Percentiles rank a stretch among this genome's conserved stretches.
Evolutionary conservation across 2,113 vertebrate genomes (phyloP).

Genomic region (Heterochromis multidens): DNA sequence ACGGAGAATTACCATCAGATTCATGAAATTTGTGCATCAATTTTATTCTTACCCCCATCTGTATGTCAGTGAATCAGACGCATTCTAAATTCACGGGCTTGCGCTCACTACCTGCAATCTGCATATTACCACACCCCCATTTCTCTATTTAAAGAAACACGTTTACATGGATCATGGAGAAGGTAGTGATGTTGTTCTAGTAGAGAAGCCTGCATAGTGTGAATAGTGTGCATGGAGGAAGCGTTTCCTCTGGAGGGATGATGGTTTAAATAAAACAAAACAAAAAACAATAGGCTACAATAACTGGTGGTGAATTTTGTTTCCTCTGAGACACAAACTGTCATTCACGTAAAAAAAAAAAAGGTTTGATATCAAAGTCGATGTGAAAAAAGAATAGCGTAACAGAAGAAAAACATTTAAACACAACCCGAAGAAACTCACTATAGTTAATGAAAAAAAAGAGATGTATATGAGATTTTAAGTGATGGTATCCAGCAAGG

Average conservation of each 20-base stretch:
- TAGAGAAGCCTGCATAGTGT: no score
- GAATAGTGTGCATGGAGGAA: no score
- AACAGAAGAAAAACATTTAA: not conserved
- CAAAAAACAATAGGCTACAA: no score
- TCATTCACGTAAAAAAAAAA: no score
- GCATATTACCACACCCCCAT: not conserved
- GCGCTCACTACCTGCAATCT: not conserved
- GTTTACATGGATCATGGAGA: no score
- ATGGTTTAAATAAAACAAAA: no score
- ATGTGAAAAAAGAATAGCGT: accelerated
- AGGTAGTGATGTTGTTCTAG: not conserved
- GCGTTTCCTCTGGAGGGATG: no score
- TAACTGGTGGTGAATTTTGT: no score
- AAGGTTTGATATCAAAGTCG: no score
- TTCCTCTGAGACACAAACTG: no score
- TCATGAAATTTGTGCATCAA: not conserved
- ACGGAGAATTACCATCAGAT: not conserved
- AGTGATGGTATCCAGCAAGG: not conserved
- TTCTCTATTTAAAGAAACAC: not conserved
- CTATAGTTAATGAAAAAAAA: not conserved
- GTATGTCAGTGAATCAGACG: accelerated
- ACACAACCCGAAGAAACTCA: not conserved
- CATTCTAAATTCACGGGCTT: not conserved
- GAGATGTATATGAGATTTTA: not conserved
- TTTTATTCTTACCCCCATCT: no score